These are phyloP conservation scores for Ephialtes manifestator DNA, from an alignment of 2,888 invertebrate genomes.

Conservation along the genomic window DNA sequence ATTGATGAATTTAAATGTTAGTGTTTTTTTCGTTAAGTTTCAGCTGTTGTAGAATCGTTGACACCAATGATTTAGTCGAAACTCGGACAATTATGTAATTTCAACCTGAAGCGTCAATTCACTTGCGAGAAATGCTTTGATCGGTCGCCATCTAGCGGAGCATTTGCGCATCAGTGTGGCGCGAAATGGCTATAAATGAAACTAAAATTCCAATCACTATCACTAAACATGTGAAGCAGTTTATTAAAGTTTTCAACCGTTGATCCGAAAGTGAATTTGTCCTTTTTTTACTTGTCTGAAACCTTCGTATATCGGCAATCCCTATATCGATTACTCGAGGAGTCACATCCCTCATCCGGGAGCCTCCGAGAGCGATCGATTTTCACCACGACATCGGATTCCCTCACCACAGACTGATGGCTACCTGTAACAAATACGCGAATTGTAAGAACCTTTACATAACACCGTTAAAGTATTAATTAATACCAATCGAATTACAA, in stretches of 20 bases:
- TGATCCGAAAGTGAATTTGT: conserved; percentile 48
- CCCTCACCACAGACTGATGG: conserved; percentile 15
- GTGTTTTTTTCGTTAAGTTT: background rate
- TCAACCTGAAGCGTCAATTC: too few relatives aligned
- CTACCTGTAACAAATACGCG: conserved; percentile 18
- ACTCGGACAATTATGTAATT: too few relatives aligned
- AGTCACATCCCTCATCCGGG: conserved; percentile 17
- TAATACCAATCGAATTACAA: background rate
- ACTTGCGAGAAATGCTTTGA: too few relatives aligned
- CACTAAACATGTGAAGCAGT: conserved; percentile 43
- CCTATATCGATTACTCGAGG: conserved; percentile 55
- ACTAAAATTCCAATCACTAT: background rate
- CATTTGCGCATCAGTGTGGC: too few relatives aligned
- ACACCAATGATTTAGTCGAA: too few relatives aligned
- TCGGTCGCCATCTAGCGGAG: too few relatives aligned
- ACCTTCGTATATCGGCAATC: conserved; percentile 19
- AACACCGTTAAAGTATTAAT: background rate
- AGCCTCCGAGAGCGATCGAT: conserved; percentile 45
- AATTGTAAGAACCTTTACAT: background rate
- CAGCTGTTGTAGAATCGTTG: background rate
- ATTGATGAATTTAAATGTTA: too few relatives aligned
- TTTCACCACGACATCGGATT: conserved; percentile 47
- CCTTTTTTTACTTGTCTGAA: background rate
- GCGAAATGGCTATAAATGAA: too few relatives aligned
- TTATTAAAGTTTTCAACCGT: conserved; percentile 21